phyloP scores from a whole-genome alignment of 2,888 invertebrate genomes.

The Brassicogethes aeneus region DNA sequence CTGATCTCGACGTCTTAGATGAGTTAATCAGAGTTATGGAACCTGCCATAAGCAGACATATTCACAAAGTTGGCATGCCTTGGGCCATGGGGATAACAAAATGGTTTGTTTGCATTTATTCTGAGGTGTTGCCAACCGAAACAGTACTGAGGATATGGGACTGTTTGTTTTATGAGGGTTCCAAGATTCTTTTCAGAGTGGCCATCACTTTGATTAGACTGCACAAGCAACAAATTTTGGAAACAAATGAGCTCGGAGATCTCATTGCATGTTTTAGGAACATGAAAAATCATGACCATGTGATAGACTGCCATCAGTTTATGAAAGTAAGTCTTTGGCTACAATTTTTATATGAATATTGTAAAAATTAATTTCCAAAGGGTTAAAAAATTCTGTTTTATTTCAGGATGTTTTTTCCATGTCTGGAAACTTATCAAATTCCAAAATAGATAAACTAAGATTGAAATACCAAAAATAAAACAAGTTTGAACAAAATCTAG shows the following conservation, averaged over 20 bases:
- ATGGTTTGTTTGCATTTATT: constrained; percentile 92
- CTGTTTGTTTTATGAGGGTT: constrained; percentile 89
- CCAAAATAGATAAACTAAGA: constrained; percentile 55
- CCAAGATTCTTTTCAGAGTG: constrained; percentile 85
- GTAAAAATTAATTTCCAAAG: not conserved
- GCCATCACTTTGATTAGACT: constrained; percentile 74
- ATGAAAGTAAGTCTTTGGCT: constrained; percentile 56
- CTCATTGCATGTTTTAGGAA: constrained; percentile 75
- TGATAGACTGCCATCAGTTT: constrained; percentile 81
- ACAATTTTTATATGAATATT: too few relatives aligned
- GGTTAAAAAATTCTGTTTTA: constrained; percentile 17
- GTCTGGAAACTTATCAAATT: constrained; percentile 65
- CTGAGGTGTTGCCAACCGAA: constrained; percentile 89
- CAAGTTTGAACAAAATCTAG: constrained; percentile 8
- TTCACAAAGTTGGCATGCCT: constrained; percentile 71
- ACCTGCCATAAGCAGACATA: constrained; percentile 73
- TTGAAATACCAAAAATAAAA: constrained; percentile 35
- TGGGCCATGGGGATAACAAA: constrained; percentile 90
- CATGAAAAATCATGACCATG: constrained; percentile 68
- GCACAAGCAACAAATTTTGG: constrained; percentile 62
- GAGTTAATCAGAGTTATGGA: constrained; percentile 76
- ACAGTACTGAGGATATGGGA: constrained; percentile 94
- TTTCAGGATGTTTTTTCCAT: constrained; percentile 74
- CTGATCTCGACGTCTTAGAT: constrained; percentile 83
- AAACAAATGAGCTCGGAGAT: constrained; percentile 71